Evolutionary conservation across 1,140 invertebrate species (phyloP).

Genomic region (Papilio xuthus): DNA sequence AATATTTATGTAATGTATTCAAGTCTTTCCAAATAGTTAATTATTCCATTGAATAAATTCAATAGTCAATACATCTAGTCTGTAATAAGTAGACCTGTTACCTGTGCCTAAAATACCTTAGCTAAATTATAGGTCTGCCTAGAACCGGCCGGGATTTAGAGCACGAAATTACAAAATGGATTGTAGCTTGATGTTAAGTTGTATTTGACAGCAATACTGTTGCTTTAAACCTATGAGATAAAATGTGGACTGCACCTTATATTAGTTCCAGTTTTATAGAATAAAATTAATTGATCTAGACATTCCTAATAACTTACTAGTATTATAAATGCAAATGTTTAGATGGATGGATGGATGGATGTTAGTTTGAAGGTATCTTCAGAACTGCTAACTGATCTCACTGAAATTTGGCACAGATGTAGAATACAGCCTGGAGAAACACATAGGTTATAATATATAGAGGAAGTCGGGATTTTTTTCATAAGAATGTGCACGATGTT

Average conservation of each 20-base stretch:
- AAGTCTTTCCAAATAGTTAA: slow-evolving; percentile 5
- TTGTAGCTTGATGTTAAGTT: not conserved
- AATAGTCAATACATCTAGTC: not conserved
- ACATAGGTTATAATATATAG: too few relatives aligned
- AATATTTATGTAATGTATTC: not conserved
- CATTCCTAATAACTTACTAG: too few relatives aligned
- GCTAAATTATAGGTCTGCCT: slow-evolving; percentile 13
- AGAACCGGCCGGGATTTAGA: slow-evolving; percentile 11
- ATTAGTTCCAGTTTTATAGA: not conserved
- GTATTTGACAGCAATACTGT: not conserved
- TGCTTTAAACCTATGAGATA: not conserved
- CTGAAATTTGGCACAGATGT: too few relatives aligned
- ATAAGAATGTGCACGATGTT: too few relatives aligned
- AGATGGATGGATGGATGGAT: too few relatives aligned
- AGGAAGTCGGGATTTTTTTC: too few relatives aligned
- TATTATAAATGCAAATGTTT: too few relatives aligned
- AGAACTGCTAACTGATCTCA: too few relatives aligned
- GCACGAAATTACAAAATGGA: slow-evolving; percentile 14
- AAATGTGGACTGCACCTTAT: not conserved
- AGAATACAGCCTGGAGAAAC: too few relatives aligned
- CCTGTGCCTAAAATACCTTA: not conserved
- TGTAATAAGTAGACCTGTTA: not conserved
- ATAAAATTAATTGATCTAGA: not conserved
- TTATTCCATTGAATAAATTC: not conserved
- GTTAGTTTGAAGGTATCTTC: too few relatives aligned